Base-by-base conservation (phyloP, 2,797 vertebrate genomes). In the Brachyalestes nurse region DNA sequence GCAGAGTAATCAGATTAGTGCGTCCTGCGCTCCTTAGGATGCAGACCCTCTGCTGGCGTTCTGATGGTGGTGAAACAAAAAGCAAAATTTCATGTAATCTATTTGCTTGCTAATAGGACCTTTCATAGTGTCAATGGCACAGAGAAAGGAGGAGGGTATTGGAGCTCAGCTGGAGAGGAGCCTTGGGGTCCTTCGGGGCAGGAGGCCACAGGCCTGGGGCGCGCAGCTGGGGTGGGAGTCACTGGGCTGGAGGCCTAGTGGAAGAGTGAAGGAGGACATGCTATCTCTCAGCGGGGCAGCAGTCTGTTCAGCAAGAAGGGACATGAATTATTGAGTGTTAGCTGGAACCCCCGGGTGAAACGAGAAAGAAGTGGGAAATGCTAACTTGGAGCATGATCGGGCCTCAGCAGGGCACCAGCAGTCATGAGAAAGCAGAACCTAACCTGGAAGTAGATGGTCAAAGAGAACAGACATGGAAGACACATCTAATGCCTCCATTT, bases 1-100 rank as follows among this genome's bases (percentile, higher is more conserved):
- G 89, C 86, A 89, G 88, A 88, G 77, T 88, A 92, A 93, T 93
- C 88, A 84, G 88, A 91, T 93, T 93, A 93, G 90, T 87, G 89
- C 88, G 23, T 87, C 86, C 84, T 89, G 88, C 19, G 79, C 87
- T 84, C 89, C 75, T 79, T 87, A 86, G 88, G 84, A 87, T 88
- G 77, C 87, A 66, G 77, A 69, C 67, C 82, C 79, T 86, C 85
- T 85, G 85, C 88, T 86, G 84, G 70, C 84, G 83, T 85, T 81
- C 86, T 83, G 81, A 83, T 88, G 86, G 89, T 88, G 86, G 91
- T 87, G 87, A 85, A 83, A 86, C 85, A 87, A 86, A 90, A 85
- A 88, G 75, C 84, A 87, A 88, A 90, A 92, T 92, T 91, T 92
- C 84, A 90, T 91, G 88, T 67, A 81, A 85, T 84, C 84, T 88